Evolutionary conservation across 1,140 invertebrate species (phyloP), one percentile per base, ranked within the genome.

Genomic region (Cydia strobilella): DNA sequence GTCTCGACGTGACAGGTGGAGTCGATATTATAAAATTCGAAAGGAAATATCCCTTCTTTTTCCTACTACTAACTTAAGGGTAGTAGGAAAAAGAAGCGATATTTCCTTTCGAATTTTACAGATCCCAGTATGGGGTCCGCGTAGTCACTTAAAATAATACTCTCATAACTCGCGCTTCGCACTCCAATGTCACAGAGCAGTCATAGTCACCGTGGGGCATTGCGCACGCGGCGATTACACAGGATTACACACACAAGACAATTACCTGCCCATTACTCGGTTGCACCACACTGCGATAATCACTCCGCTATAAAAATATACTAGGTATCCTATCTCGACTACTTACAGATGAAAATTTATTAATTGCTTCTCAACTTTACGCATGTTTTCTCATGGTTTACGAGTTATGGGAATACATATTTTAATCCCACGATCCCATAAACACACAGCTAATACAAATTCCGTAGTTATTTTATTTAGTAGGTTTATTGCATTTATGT

Each of bases 161-260:
- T 79, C 63, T 51, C 42, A 59, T 77, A 12, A 23, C 63, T 74
- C 62, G n/a, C n/a, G 13, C 48, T 51, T 1, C 48, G n/a, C 45
- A 51, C 66, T 63, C 62, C 72, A 51, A 62, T 76, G 65, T 69
- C 65, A 69, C 31, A 69, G 65, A 39, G 27, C 27, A 66, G 25
- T 12, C 35, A 69, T 74, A 59, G n/a, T 66, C 35, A 65, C 72
- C 42, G 72, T 74, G 73, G 75, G 48, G 42, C 27, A 54, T 62
- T 72, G 39, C 59, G 65, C 51, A 77, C 66, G 69, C 65, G 62
- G 69, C 65, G 62, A 82, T 82, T 80, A 77, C 63, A 76, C 76
- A 75, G 54, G 69, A 75, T 82, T 82, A 80, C 79, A 75, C 77
- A 78, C 74, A 72, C 76, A 66, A 71, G 10, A 35, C 27, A 76